Evolutionary conservation across 2,888 invertebrate genomes (phyloP).

Genomic region (Tetheella fluctuosa): DNA sequence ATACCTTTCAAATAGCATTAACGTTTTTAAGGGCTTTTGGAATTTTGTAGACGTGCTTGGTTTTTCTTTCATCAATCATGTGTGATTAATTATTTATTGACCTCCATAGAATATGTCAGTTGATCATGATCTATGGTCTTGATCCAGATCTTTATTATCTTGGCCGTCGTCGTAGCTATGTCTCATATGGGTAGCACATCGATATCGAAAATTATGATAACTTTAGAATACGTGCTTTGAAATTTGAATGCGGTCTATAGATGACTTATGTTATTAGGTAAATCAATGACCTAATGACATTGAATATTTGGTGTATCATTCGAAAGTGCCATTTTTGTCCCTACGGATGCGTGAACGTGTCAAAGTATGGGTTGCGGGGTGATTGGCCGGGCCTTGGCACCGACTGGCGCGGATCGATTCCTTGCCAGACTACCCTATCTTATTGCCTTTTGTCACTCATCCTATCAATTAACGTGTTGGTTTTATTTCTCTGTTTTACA

Average conservation of each 20-base stretch:
- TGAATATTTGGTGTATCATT: conserved; percentile 1
- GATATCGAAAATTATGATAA: too few species aligned
- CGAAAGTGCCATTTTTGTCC: conserved; percentile 6
- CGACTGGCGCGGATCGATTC: conserved; percentile 71
- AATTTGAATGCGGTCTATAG: too few species aligned
- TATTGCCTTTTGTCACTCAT: conserved; percentile 64
- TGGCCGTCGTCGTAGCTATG: too few species aligned
- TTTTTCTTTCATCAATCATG: too few species aligned
- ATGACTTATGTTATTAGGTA: neutral
- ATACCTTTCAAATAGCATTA: neutral
- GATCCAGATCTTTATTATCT: too few species aligned
- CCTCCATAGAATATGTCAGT: too few species aligned
- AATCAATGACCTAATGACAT: conserved; percentile 12
- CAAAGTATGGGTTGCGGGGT: conserved; percentile 59
- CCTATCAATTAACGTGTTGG: conserved; percentile 45
- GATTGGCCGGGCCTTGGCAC: conserved; percentile 73
- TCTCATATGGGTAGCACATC: too few species aligned
- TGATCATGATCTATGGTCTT: too few species aligned
- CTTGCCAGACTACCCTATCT: conserved; percentile 47
- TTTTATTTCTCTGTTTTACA: conserved; percentile 27
- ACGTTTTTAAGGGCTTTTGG: too few species aligned
- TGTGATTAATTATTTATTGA: too few species aligned
- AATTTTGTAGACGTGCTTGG: too few species aligned
- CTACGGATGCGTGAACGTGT: conserved; percentile 43
- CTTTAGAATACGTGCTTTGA: too few species aligned